Percentiles rank a stretch among this genome's conserved stretches.
These are phyloP conservation scores for Cantharis nigra DNA, from an alignment of 2,888 invertebrate genomes.

Conservation along the genomic window DNA sequence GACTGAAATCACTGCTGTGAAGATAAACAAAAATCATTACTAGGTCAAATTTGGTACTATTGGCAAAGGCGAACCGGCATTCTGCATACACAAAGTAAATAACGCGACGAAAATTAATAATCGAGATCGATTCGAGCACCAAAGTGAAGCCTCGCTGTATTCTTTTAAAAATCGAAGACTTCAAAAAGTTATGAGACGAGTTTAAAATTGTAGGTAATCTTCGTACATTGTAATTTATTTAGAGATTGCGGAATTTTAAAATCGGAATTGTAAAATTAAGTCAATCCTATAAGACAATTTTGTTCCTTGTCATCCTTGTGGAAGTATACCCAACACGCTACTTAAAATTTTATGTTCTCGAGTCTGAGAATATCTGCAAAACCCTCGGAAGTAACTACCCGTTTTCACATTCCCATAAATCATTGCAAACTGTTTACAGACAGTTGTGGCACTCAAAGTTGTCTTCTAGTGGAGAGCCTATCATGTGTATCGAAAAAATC, in stretches of 20 bases:
- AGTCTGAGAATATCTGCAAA: constrained; percentile 23
- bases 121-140: background rate
- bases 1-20: background rate
- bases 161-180: background rate
- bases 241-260: constrained; percentile 10
- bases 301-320: constrained; percentile 8
- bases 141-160: background rate
- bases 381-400: constrained; percentile 29
- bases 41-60: background rate
- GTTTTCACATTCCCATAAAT: constrained; percentile 30
- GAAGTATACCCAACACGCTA: constrained; percentile 16
- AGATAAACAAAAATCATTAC: background rate
- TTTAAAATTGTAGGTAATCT: background rate
- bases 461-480: constrained; percentile 28
- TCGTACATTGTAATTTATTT: background rate
- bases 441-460: constrained; percentile 32
- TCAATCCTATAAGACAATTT: constrained; percentile 12
- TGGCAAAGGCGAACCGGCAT: background rate
- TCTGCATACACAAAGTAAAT: background rate
- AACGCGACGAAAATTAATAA: background rate
- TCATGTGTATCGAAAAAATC: constrained; percentile 23
- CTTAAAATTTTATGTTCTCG: constrained; percentile 27
- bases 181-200: background rate
- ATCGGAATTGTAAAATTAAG: constrained; percentile 12
- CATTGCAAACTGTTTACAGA: constrained; percentile 29